Conservation (phyloP, 1,140 invertebrate species). For the Portunus trituberculatus region DNA sequence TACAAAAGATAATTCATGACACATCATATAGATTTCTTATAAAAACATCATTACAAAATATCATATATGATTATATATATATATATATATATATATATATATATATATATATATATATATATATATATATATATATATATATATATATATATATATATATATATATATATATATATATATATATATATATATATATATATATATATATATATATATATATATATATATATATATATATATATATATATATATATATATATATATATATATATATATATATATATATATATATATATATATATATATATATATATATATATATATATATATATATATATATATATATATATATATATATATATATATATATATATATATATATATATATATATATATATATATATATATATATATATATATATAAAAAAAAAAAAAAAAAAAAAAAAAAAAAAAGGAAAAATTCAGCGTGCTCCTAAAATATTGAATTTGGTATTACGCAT, state of each 20-base stretch:
- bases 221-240: constrained; percentile 52
- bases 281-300: constrained; percentile 60
- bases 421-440: constrained; percentile 36
- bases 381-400: constrained; percentile 61
- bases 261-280: constrained; percentile 60
- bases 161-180: constrained; percentile 44
- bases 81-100: constrained; percentile 64
- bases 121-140: constrained; percentile 65
- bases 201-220: constrained; percentile 66
- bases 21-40: neutral
- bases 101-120: constrained; percentile 64
- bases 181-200: constrained; percentile 65
- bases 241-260: constrained; percentile 64
- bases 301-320: constrained; percentile 56
- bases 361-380: constrained; percentile 61
- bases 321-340: constrained; percentile 63
- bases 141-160: constrained; percentile 55
- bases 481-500: too few species aligned
- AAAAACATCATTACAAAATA: neutral
- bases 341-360: constrained; percentile 61
- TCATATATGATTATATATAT: neutral
- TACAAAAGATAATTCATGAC: neutral
- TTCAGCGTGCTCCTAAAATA: neutral
- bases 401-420: constrained; percentile 57
- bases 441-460: neutral